phyloP scores from a whole-genome alignment of 2,888 invertebrate species.

The Tryphoninae sp. region DNA sequence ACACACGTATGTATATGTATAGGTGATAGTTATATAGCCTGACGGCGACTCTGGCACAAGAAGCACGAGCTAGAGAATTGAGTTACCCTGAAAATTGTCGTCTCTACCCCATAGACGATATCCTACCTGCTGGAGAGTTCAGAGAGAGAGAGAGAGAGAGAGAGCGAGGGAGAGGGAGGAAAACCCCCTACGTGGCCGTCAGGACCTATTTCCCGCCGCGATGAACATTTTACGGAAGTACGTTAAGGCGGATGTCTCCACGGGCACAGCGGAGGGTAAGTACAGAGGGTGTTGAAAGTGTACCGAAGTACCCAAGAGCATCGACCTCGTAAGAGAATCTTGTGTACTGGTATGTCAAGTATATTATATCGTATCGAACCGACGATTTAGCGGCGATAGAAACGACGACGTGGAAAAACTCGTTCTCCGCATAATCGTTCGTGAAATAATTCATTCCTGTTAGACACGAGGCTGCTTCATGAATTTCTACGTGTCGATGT shows the following conservation, averaged over 20 bases:
- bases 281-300: slow-evolving; percentile 12
- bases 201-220: slow-evolving; percentile 47
- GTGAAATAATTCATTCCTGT: too few species aligned
- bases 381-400: not conserved
- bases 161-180: not conserved
- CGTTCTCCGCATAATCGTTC: too few species aligned
- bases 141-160: not conserved
- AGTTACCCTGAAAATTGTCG: slow-evolving; percentile 58
- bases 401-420: not conserved
- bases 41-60: slow-evolving; percentile 13
- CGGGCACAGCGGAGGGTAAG: slow-evolving; percentile 7
- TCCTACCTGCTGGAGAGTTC: not conserved
- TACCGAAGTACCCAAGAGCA: not conserved
- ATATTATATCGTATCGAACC: not conserved
- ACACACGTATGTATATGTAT: slow-evolving; percentile 19
- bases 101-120: slow-evolving; percentile 21
- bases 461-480: too few species aligned
- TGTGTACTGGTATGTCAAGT: not conserved
- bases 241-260: slow-evolving; percentile 47
- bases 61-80: slow-evolving; percentile 44
- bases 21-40: slow-evolving; percentile 11
- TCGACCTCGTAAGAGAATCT: slow-evolving; percentile 14
- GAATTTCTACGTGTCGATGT: too few species aligned
- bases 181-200: slow-evolving; percentile 39
- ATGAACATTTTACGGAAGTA: slow-evolving; percentile 49